Evolutionary conservation across 2,113 vertebrate species (phyloP), one percentile per base, ranked within the genome.

Genomic region (Podilymbus podiceps): DNA sequence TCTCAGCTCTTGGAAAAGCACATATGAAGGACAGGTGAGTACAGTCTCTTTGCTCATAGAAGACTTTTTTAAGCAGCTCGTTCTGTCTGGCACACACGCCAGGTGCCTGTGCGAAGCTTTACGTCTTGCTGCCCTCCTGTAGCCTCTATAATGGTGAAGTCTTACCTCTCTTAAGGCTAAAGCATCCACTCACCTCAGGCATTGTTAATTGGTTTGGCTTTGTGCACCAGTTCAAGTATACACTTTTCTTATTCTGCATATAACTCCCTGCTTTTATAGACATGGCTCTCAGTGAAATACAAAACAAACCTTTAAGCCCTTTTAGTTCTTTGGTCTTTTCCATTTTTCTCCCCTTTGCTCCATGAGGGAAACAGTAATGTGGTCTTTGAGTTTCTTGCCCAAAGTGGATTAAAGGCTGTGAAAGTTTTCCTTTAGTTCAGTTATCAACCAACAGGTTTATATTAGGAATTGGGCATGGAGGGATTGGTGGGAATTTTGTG

Each of bases 371-470:
- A 31, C 23, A 1, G 40, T 3, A 63, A 12, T 46, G 46, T 27
- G 53, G 5, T 64, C 42, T 63, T 19, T 21, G 27, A 75, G 2
- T 33, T 46, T 84, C 24, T 38, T 80, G 5, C 11, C 22, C 40
- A 24, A 55, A 69, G 3, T 20, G 15, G 17, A 31, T 35, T 38
- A 69, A 76, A 62, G 15, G 42, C 17, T n/a, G 7, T 25, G 25
- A 19, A 84, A 7, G 9, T 30, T 94, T 85, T 55, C 4, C 28
- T 73, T 85, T 47, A 27, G 5, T 24, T 72, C 55, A 17, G 22
- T 68, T 12, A 28, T 81, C 0, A 2, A 5, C 6, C 11, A 56
- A 38, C 0, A 2, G 5, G 4, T 42, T 74, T 62, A 8, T 28
- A 33, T 52, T 18, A 71, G 13, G 42, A 38, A 24, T 31, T 60